These are phyloP conservation scores for Calephelis nemesis DNA, from an alignment of 1,140 invertebrate species.

Conservation along the genomic window DNA sequence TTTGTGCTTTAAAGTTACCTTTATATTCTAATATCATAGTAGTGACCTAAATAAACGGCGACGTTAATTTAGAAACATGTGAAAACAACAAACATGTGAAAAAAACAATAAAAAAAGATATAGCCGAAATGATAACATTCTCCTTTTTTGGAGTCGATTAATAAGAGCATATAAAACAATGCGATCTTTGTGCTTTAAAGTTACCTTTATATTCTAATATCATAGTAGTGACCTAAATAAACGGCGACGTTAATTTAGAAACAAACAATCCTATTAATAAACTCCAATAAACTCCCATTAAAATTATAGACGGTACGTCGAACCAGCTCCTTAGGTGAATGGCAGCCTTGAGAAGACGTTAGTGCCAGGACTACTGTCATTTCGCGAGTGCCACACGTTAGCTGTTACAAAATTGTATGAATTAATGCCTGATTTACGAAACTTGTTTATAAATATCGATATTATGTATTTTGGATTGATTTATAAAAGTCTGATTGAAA, in stretches of 20 bases:
- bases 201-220: too few relatives aligned
- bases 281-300: constrained; percentile 19
- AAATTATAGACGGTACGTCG: constrained; percentile 50
- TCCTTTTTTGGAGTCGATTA: too few relatives aligned
- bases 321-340: constrained; percentile 53
- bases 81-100: too few relatives aligned
- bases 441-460: not conserved
- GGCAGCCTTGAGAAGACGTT: constrained; percentile 47
- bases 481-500: not conserved
- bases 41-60: too few relatives aligned
- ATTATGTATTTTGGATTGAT: not conserved
- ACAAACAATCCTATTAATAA: constrained; percentile 29
- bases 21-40: too few relatives aligned
- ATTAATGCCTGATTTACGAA: not conserved
- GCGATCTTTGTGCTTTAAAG: too few relatives aligned
- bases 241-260: not conserved
- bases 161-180: too few relatives aligned
- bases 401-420: constrained; percentile 6
- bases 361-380: constrained; percentile 42
- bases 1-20: too few relatives aligned
- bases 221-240: too few relatives aligned
- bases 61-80: not conserved
- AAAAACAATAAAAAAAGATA: too few relatives aligned
- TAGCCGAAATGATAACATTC: too few relatives aligned
- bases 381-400: constrained; percentile 47